Evolutionary conservation across 2,888 invertebrate species (phyloP), one percentile per base, ranked within the genome.

Genomic region (Agrotis puta): DNA sequence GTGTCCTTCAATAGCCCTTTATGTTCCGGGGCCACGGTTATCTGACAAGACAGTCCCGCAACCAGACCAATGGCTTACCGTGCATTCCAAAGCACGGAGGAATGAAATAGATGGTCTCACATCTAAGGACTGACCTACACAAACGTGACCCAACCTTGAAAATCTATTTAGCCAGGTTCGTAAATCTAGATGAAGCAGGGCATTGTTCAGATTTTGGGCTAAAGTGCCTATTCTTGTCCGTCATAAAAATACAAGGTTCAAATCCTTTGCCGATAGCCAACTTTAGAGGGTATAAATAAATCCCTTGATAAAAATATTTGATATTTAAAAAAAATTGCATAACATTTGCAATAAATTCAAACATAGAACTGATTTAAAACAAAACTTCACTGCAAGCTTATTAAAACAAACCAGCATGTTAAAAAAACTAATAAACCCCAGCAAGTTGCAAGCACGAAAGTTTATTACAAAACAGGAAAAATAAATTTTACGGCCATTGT

Each of bases 381-480:
- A 11, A 48, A 65, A 64, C 11, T 64, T 11, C 43, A 22, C 24
- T 43, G 20, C 56, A 62, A 54, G 33, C 39, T 66, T 59, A 69
- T 68, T 48, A 67, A 48, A 56, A 65, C 47, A 59, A 64, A 47
- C 59, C 13, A 54, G 45, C 43, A 45, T 11, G 9, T 39, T 39
- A 62, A 61, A 67, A 81, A 67, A 59, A 50, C 75, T 20, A 70
- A 71, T 62, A 70, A 72, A 62, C 57, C 22, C 50, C 33, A 47
- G 81, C 59, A 67, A 67, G 62, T 68, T 73, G 82, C 82, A 65
- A 77, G 82, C 73, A 67, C 45, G 76, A 64, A 78, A 74, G 65
- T 77, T 80, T 80, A 79, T 79, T 73, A 78, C 79, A 76, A 82
- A 79, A 83, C 76, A 65, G 61, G 72, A 77, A 80, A 83, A 85